phyloP scores from a whole-genome alignment of 2,888 invertebrate genomes.

The Ecliptopera silaceata region DNA sequence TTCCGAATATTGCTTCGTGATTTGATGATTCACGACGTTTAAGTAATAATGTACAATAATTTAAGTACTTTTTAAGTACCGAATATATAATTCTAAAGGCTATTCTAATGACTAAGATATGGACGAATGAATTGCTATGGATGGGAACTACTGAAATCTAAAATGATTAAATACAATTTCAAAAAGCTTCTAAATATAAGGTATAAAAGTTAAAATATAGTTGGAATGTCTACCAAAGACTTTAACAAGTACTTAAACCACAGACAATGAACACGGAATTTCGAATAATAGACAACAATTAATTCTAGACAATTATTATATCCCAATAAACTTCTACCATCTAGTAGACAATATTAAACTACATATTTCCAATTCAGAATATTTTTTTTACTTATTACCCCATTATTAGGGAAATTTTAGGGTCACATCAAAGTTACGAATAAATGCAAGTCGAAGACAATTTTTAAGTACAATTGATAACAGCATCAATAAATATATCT shows the following conservation, averaged over 20 bases:
- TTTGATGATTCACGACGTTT: slow-evolving; percentile 36
- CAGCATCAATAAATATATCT: slow-evolving; percentile 25
- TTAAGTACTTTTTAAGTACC: slow-evolving; percentile 77
- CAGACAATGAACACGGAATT: slow-evolving; percentile 64
- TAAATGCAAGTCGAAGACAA: slow-evolving; percentile 12
- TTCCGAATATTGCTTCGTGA: slow-evolving; percentile 64
- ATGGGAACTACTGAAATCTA: slow-evolving; percentile 55
- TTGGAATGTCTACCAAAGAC: slow-evolving; percentile 55
- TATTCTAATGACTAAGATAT: slow-evolving; percentile 79
- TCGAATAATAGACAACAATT: slow-evolving; percentile 20
- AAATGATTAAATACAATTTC: slow-evolving; percentile 46
- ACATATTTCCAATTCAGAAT: not conserved
- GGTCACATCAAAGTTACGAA: not conserved
- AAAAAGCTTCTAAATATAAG: slow-evolving; percentile 45
- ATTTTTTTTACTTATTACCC: not conserved
- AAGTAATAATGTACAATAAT: slow-evolving; percentile 33
- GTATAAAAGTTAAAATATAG: slow-evolving; percentile 36
- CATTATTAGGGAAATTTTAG: not conserved
- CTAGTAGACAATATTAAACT: not conserved
- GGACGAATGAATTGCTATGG: slow-evolving; percentile 76
- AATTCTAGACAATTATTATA: not conserved
- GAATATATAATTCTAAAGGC: slow-evolving; percentile 50
- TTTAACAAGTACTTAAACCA: slow-evolving; percentile 51
- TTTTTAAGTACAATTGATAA: slow-evolving; percentile 16
- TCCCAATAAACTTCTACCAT: not conserved